Evolutionary conservation across 30 jellyfish, hydroid and myxozoan species (phyloP), one percentile per base, ranked within the genome.

Genomic region (Cassiopea xamachana): DNA sequence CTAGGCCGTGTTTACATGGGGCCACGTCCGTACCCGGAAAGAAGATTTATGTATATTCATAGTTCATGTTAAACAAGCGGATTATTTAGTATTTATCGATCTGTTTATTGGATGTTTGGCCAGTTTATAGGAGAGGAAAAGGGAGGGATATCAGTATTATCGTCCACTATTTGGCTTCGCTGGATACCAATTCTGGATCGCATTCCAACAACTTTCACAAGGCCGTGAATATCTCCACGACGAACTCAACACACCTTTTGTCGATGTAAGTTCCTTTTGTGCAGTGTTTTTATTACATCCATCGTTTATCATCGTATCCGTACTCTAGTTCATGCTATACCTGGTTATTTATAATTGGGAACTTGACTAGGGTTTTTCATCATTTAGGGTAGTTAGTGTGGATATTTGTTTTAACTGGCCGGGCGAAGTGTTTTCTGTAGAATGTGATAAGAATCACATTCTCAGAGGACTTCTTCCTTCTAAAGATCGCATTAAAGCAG

Each of bases 21-120:
- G 77, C 79, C 70, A 43, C 71, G 87, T 67, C 71, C 94, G 88
- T 87, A 87, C 94, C 94, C 94, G 94, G 94, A 87, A 87, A 87
- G 94, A 79, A 87, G 84, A 60, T 64, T 78, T 45, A 14, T 76
- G 77, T 69, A 51, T 87, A 71, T 77, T 45, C 59, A 67, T 67
- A 74, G n/a, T 46, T 46, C 49, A 45, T 14, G 19, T 43, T 59
- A 51, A 27, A 7, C 12, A 46, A n/a, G 49, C 45, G 79, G 74
- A 60, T 71, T 45, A 69, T 51, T 48, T 48, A 19, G 3, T 27
- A 6, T 1, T 43, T 71, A 6, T n/a, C 5, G 80, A 27, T 18
- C n/a, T 39, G 50, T 71, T 71, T 71, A 71, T 12, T 71, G 58
- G 80, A 71, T 43, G 5, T 43, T 71, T 43, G 39, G 27, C 47